Base-by-base conservation (phyloP, 2,888 invertebrate species). In the Eutolmus rufibarbis region DNA sequence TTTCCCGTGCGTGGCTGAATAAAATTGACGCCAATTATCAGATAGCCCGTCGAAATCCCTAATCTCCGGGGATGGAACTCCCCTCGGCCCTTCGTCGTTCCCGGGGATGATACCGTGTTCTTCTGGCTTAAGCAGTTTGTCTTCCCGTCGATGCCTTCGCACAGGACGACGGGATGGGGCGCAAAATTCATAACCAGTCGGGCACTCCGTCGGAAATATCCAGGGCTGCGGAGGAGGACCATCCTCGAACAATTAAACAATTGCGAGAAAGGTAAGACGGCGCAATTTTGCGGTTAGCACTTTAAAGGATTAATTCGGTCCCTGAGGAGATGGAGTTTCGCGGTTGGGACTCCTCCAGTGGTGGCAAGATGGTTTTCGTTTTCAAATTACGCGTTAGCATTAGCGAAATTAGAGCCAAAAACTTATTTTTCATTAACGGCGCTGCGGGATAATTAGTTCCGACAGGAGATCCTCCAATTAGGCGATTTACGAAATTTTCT, bases 1-100 rank as follows among this genome's bases (percentile, higher is more conserved):
- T 87, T 88, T 87, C 82, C 86, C 87, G 86, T 87, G 87, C 87
- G 87, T 87, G 87, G 88, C 87, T 88, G 87, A 87, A 87, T 88
- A 87, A 88, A 88, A 88, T 88, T 88, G 88, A 87, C 88, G 87
- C 88, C 88, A 88, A 88, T 88, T 88, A 88, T 88, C 88, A 88
- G 88, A 88, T 88, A 87, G 87, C 88, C 87, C 87, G 86, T 79
- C 87, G 85, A 87, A 87, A 88, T 88, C 85, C 87, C 84, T 88
- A 87, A 88, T 88, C 88, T 88, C 88, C 37, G 37, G 88, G 79
- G 88, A 84, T 43, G 86, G 51, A 85, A 74, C 14, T 23, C 43
- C 43, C 43, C 43, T 31, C 66, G 23, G n/a, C 74, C 7, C 23
- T 12, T 23, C 8, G 12, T 28, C 43, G 12, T 1, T 2, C 28